Conservation (phyloP, 2,797 vertebrate genomes). For the Melanotaenia trifasciata region DNA sequence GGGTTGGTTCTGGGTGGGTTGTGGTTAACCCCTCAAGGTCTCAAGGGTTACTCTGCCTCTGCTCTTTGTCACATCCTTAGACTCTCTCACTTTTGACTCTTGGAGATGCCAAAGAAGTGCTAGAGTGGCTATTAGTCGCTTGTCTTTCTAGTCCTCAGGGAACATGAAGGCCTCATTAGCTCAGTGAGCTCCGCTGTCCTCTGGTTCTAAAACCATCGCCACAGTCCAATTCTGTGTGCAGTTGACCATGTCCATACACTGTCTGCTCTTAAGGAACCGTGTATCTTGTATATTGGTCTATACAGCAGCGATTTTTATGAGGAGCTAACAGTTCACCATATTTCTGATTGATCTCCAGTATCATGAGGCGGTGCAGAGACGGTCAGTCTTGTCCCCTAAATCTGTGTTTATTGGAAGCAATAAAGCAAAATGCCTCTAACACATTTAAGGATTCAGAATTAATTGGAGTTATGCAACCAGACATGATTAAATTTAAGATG, state of each 20-base stretch:
- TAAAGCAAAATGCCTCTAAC: not conserved
- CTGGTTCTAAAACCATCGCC: slow-evolving; percentile 47
- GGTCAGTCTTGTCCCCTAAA: not conserved
- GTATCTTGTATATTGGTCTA: slow-evolving; percentile 11
- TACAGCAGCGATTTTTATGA: slow-evolving; percentile 17
- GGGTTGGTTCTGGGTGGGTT: slow-evolving; percentile 74
- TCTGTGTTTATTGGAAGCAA: not conserved
- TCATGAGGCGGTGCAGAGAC: slow-evolving; percentile 7
- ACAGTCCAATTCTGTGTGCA: slow-evolving; percentile 35
- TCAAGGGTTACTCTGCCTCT: slow-evolving; percentile 68
- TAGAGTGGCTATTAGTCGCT: slow-evolving; percentile 65
- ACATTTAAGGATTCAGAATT: not conserved
- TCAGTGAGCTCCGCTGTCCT: slow-evolving; percentile 64
- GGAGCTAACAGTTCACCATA: slow-evolving; percentile 22
- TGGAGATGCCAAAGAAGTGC: slow-evolving; percentile 44
- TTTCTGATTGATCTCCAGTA: slow-evolving; percentile 32
- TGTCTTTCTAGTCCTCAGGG: slow-evolving; percentile 61
- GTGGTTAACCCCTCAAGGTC: slow-evolving; percentile 73
- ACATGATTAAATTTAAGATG: not conserved
- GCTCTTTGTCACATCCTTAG: slow-evolving; percentile 71
- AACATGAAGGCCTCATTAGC: slow-evolving; percentile 72
- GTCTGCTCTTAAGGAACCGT: slow-evolving; percentile 30
- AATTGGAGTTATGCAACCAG: not conserved
- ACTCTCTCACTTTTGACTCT: slow-evolving; percentile 54
- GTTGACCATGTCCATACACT: slow-evolving; percentile 22